Evolutionary conservation across 2,888 invertebrate genomes (phyloP).

Genomic region (Omphaloscelis lunosa): DNA sequence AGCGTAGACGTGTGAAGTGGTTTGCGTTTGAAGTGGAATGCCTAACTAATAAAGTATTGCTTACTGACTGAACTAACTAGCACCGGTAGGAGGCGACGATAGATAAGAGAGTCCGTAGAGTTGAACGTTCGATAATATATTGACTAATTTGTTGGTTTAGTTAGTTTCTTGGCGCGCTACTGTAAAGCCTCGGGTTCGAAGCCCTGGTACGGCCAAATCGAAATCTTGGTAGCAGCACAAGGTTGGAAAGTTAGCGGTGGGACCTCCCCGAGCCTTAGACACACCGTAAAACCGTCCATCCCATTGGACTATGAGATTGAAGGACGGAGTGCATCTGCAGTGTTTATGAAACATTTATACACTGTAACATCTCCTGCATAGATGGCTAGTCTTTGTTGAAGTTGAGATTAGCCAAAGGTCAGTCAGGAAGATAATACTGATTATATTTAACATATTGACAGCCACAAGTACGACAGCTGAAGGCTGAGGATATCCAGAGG

Average conservation of each 20-base stretch:
- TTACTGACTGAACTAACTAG: slow-evolving; percentile 20
- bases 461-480: slow-evolving; percentile 74
- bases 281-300: neutral
- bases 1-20: slow-evolving; percentile 37
- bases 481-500: slow-evolving; percentile 80
- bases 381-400: neutral
- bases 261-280: no score
- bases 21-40: slow-evolving; percentile 44
- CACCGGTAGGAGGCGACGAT: slow-evolving; percentile 25
- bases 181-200: neutral
- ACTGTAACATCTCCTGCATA: neutral
- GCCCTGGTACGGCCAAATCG: neutral
- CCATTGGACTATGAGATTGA: neutral
- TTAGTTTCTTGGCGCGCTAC: neutral
- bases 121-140: slow-evolving; percentile 45
- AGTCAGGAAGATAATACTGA: neutral
- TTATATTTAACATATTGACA: slow-evolving; percentile 57
- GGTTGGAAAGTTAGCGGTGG: neutral
- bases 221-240: neutral
- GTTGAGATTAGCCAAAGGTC: neutral
- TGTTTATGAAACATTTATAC: neutral
- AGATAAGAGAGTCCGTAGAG: slow-evolving; percentile 33
- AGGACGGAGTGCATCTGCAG: no score
- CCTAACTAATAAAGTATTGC: slow-evolving; percentile 38
- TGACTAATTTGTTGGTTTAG: neutral